A percentile compares a stretch with the other conserved stretches of the same genome.
Conservation (phyloP, 2,113 vertebrate genomes). For the Menura novaehollandiae region DNA sequence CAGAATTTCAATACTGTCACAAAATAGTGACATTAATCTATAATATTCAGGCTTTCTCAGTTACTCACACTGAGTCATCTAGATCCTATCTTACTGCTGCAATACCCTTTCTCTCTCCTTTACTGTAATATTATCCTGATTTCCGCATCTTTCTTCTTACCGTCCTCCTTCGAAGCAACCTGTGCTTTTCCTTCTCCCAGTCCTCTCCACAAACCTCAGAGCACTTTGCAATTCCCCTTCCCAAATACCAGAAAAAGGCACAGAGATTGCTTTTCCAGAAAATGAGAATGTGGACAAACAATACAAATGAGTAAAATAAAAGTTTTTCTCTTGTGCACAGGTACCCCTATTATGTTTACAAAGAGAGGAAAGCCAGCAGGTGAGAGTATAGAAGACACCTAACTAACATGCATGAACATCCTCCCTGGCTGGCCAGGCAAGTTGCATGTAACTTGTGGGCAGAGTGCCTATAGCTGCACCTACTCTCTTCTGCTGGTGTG, state of each 20-base stretch:
- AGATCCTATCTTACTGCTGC: not conserved
- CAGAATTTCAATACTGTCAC: not conserved
- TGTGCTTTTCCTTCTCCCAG: not conserved
- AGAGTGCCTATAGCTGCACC: not conserved
- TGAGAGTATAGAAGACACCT: not conserved
- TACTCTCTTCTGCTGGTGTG: not conserved
- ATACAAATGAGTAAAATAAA: not conserved
- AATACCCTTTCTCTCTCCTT: not conserved
- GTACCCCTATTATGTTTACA: not conserved
- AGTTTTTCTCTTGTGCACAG: not conserved
- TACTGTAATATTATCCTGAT: not conserved
- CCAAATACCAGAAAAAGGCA: not conserved
- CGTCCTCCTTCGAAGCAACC: not conserved
- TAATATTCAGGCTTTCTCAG: not conserved
- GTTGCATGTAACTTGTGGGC: not conserved
- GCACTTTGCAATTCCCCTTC: not conserved
- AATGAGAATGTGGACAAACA: not conserved
- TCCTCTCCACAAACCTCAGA: not conserved
- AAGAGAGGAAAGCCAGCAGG: not conserved
- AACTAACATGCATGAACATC: rapidly evolving
- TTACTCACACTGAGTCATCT: not conserved
- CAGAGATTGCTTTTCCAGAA: not conserved
- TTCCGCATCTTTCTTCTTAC: not conserved
- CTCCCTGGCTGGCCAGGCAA: not conserved
- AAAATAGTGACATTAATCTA: not conserved